phyloP scores from a whole-genome alignment of 2,797 vertebrate species.

The Pangasius sanitwongsei region DNA sequence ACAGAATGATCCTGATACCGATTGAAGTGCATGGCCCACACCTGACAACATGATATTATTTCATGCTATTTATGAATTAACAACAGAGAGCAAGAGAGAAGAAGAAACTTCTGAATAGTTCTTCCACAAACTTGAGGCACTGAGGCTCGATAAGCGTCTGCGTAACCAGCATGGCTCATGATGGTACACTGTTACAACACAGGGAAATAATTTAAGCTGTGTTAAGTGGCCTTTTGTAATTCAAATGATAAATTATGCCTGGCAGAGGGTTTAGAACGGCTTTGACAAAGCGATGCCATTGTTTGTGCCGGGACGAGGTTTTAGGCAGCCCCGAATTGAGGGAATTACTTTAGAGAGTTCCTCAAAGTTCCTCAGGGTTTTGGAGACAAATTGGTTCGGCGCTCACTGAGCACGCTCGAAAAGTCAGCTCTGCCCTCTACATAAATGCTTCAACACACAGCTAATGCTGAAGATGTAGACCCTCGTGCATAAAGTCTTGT shows the following conservation, averaged over 20 bases:
- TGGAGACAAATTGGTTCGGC: constrained; percentile 75
- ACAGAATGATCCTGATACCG: too few relatives aligned
- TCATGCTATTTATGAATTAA: neutral
- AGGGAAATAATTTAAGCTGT: constrained; percentile 78
- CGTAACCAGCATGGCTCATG: constrained; percentile 73
- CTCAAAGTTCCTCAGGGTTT: constrained; percentile 74
- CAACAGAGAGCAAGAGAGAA: neutral
- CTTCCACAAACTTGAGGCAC: constrained; percentile 71
- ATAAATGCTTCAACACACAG: constrained; percentile 45
- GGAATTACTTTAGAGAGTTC: constrained; percentile 79
- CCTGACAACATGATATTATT: neutral
- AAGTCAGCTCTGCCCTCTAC: constrained; percentile 62
- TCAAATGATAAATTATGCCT: constrained; percentile 83
- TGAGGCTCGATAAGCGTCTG: constrained; percentile 71
- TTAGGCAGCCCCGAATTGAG: constrained; percentile 72
- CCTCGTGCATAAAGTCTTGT: neutral
- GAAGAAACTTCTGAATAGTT: constrained; percentile 63
- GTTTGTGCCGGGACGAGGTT: constrained; percentile 78
- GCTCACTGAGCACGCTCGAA: constrained; percentile 66
- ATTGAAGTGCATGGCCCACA: neutral
- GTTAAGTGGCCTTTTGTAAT: constrained; percentile 82
- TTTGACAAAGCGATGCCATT: constrained; percentile 80
- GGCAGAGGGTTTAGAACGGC: constrained; percentile 79
- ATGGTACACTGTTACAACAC: constrained; percentile 74
- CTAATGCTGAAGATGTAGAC: neutral